Evolutionary conservation across 2,797 vertebrate species (phyloP), one percentile per base, ranked within the genome.

Genomic region (Sebastes hopkinsi): DNA sequence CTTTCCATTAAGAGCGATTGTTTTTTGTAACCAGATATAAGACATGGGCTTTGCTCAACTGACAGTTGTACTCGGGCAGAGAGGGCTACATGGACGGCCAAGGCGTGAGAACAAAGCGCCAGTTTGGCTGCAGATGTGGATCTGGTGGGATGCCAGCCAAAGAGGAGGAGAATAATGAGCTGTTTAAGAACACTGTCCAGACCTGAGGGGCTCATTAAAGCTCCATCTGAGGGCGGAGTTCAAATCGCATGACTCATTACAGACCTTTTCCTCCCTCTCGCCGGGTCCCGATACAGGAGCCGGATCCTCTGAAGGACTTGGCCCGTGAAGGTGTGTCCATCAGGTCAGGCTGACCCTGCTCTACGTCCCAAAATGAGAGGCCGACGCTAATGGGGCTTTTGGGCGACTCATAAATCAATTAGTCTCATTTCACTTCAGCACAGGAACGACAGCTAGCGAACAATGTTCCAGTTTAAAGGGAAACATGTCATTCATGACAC

Each of bases 151-250:
- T 1, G 23, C 58, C 30, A 72, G n/a, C 46, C 13, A 3, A 23
- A n/a, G 22, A 54, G 59, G 59, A 1, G 34, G 22, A 67, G 14
- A 65, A 20, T 77, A 80, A 84, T 72, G 85, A 86, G 58, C 73
- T 67, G 81, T 54, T 16, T 14, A 22, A 29, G 72, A 86, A 87
- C 77, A 6, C 25, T 61, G 54, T 61, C 65, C 87, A 87, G 87
- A 74, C 68, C 25, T 54, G 36, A 42, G 16, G 11, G 4, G 3
- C 56, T 83, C 58, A 4, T 77, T 79, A 76, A 62, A 76, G 42
- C 32, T 23, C 16, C 30, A 8, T 66, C 42, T 23, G n/a, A 42
- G 29, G 16, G 50, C 12, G 1, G 25, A 27, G 6, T 22, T 74
- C 36, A 22, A 50, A 55, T 58, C 1, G 3, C 20, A 1, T 58